Conservation (phyloP, 2,113 vertebrate genomes). For the Odobenus rosmarus region DNA sequence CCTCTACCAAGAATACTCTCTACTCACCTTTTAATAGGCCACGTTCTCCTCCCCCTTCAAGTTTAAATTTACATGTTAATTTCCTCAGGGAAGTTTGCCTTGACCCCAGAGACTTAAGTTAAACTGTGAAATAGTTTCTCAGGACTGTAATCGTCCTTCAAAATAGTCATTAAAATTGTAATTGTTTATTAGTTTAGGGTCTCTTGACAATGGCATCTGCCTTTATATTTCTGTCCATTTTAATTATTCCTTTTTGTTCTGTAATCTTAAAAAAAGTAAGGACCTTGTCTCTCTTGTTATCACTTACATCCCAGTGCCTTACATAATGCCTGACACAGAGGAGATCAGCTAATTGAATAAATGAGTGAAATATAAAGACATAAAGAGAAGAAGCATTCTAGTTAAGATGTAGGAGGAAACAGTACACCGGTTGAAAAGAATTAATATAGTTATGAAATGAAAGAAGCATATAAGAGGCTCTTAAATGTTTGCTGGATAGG, state of each 20-base stretch:
- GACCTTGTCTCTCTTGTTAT: neutral
- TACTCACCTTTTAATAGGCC: neutral
- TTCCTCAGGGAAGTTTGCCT: neutral
- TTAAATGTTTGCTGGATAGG: neutral
- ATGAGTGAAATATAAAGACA: neutral
- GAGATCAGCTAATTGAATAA: neutral
- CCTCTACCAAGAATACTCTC: neutral
- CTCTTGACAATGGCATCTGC: neutral
- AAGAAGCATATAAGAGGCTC: neutral
- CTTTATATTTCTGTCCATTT: neutral
- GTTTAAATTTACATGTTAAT: slow-evolving; percentile 40
- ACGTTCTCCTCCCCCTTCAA: neutral
- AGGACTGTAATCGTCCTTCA: neutral
- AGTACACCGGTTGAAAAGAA: neutral
- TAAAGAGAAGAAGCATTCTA: neutral
- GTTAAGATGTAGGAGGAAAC: neutral
- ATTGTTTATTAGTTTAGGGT: neutral
- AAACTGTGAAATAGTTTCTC: neutral
- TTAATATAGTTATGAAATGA: neutral
- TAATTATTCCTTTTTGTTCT: neutral
- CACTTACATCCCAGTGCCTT: neutral
- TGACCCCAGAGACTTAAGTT: neutral
- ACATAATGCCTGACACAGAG: neutral
- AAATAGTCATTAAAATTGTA: neutral
- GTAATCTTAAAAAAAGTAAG: neutral